Base-by-base conservation (phyloP, 1,140 invertebrate genomes). In the Bombus soroeensis region DNA sequence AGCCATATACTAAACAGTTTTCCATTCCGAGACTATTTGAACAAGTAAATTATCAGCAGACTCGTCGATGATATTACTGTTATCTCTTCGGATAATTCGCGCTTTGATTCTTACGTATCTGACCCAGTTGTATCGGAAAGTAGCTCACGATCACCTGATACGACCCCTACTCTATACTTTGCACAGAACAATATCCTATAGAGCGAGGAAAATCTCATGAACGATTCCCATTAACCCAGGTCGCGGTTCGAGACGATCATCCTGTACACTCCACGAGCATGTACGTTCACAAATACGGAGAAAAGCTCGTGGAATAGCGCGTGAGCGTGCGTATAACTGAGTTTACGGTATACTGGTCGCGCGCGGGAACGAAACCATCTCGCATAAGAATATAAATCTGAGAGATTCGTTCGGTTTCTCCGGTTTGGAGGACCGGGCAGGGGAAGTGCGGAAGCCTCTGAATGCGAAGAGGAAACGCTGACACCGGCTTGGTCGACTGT, bases 401-500 rank as follows among this genome's bases (percentile, higher is more conserved):
- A 34, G 39, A 34, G 43, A 77, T 83, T 71, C 39, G 83, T 78
- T 57, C 71, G n/a, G 39, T 84, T 71, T 39, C 25, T 37, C 64
- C 28, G 32, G 25, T 43, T 18, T 22, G 71, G 25, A 25, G 70
- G 32, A 59, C 37, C 28, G n/a, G 9, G 34, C 37, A 28, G 53
- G 68, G 68, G 68, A 70, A 70, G 32, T 4, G n/a, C 70, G 68
- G 81, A 83, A 74, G 25, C 41, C 22, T 53, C 15, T 15, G 39
- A 73, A 47, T 37, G 57, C n/a, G 25, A n/a, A 75, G 81, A 82
- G 81, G 81, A 76, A 83, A 76, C 72, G 81, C 25, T 28, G 70
- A 1, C 47, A 73, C 25, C 59, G 62, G 15, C 18, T 71, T 75
- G 83, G 78, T 39, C 74, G 70, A 70, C 72, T 34, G 41, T 70